phyloP scores from a whole-genome alignment of 2,797 vertebrate species.

The Benthosema pterotum region DNA sequence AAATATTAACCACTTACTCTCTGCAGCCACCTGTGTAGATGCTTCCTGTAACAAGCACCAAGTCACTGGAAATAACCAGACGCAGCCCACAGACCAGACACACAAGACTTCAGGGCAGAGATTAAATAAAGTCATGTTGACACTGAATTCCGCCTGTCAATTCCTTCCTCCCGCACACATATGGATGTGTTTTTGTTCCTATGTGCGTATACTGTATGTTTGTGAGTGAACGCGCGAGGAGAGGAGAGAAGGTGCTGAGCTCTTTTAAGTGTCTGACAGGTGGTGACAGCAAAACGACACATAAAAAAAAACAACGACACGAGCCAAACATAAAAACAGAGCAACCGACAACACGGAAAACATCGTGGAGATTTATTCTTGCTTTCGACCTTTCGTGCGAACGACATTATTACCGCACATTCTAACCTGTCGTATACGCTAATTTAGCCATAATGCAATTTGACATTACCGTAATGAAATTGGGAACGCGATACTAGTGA shows the following conservation, averaged over 20 bases:
- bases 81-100: constrained; percentile 13
- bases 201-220: background rate
- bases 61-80: too few species aligned
- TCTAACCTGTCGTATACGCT: too few species aligned
- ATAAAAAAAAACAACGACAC: too few species aligned
- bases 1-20: too few species aligned
- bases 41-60: too few species aligned
- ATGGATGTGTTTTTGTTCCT: constrained; percentile 32
- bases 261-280: constrained; percentile 8
- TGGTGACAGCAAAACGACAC: too few species aligned
- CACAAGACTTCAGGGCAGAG: constrained; percentile 13
- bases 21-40: too few species aligned
- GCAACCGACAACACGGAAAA: background rate
- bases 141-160: constrained; percentile 20
- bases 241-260: background rate
- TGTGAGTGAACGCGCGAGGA: background rate
- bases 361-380: background rate
- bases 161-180: constrained; percentile 38
- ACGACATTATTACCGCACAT: background rate
- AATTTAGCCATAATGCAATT: background rate
- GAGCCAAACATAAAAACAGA: background rate
- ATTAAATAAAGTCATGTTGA: constrained; percentile 47
- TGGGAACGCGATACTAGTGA: background rate
- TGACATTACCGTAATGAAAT: background rate
- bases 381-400: background rate